A percentile compares a stretch with the other conserved stretches of the same genome.
Conservation (phyloP, 2,797 vertebrate genomes). For the Pangasius sanitwongsei region DNA sequence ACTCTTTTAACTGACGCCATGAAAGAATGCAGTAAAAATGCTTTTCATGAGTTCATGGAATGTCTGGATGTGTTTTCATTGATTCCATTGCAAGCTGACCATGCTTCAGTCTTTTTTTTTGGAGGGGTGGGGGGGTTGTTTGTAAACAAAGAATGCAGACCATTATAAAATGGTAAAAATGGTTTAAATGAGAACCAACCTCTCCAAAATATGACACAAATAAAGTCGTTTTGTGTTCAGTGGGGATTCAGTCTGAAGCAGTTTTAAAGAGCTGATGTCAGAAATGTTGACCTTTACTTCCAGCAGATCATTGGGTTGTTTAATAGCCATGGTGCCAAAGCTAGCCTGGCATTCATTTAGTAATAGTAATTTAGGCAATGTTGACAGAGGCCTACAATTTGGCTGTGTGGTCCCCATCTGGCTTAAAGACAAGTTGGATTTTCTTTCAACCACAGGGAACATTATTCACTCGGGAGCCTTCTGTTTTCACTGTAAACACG, state of each 20-base stretch:
- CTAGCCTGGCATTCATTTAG: slow-evolving; percentile 30
- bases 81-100: not conserved
- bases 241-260: not conserved
- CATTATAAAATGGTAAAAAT: not conserved
- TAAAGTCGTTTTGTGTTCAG: not conserved
- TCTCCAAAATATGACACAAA: not conserved
- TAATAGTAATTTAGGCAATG: slow-evolving; percentile 13
- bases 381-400: slow-evolving; percentile 26
- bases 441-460: slow-evolving; percentile 31
- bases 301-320: slow-evolving; percentile 17
- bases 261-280: not conserved
- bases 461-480: slow-evolving; percentile 31
- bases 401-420: slow-evolving; percentile 47
- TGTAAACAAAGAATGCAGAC: not conserved
- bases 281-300: not conserved
- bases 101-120: not conserved
- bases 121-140: not conserved
- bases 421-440: slow-evolving; percentile 20
- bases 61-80: slow-evolving; percentile 37
- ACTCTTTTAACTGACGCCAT: slow-evolving; percentile 25
- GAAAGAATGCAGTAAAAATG: slow-evolving; percentile 19
- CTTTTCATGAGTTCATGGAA: not conserved
- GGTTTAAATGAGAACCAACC: not conserved
- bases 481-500: slow-evolving; percentile 45
- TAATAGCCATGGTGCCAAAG: slow-evolving; percentile 20